Evolutionary conservation across 2,113 vertebrate species (phyloP).

Genomic region (Tachuris rubrigastra): DNA sequence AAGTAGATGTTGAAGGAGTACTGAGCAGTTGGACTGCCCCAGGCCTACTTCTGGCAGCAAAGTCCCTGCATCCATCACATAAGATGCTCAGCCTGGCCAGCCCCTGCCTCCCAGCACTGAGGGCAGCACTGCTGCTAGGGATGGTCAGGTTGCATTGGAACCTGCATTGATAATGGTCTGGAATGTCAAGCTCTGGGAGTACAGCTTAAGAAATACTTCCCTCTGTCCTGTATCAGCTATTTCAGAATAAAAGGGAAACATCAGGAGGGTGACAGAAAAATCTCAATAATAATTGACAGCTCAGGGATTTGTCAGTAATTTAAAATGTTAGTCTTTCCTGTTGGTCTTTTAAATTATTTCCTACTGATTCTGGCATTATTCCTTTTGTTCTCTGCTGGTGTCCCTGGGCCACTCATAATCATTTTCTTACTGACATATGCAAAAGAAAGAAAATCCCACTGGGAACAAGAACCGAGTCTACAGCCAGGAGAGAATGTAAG

Average conservation of each 20-base stretch:
- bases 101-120: not conserved
- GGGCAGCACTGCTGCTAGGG: not conserved
- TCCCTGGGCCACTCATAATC: not conserved
- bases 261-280: not conserved
- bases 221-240: not conserved
- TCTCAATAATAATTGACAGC: not conserved
- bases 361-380: not conserved
- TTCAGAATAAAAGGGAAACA: not conserved
- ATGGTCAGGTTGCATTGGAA: not conserved
- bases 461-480: not conserved
- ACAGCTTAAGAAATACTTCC: not conserved
- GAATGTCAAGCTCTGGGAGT: not conserved
- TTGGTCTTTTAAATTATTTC: not conserved
- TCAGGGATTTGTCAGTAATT: not conserved
- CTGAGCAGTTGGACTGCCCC: not conserved
- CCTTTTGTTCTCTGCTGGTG: not conserved
- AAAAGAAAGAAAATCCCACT: not conserved
- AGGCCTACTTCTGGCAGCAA: not conserved
- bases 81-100: not conserved
- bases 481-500: not conserved
- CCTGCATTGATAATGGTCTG: not conserved
- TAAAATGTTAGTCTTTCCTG: not conserved
- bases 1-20: not conserved
- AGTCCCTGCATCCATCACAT: not conserved
- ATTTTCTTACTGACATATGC: not conserved